Evolutionary conservation across 2,113 vertebrate genomes (phyloP).

Genomic region (Microtus richardsoni): DNA sequence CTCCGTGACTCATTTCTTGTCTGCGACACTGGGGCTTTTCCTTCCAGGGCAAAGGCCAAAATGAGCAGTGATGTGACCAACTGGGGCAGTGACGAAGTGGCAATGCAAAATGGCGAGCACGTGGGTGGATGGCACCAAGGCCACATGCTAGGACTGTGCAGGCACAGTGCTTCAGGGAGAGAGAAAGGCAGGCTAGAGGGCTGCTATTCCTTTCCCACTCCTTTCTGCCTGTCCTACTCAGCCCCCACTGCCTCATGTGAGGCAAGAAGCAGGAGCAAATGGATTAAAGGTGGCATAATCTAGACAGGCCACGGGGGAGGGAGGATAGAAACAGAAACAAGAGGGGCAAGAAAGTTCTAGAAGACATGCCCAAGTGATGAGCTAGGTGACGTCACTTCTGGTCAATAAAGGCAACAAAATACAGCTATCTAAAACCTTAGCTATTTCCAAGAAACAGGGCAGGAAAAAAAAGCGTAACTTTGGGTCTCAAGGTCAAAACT

Average conservation of each 20-base stretch:
- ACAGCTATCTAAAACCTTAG: background rate
- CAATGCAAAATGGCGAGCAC: background rate
- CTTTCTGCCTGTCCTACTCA: background rate
- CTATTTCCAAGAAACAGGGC: background rate
- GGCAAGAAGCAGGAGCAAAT: background rate
- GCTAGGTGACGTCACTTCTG: background rate
- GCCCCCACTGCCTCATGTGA: background rate
- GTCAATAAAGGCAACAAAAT: background rate
- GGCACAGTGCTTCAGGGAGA: background rate
- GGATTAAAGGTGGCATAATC: background rate
- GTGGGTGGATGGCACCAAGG: background rate
- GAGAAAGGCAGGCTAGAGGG: background rate
- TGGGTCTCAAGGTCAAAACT: constrained; percentile 62
- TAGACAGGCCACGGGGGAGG: background rate
- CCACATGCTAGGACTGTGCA: background rate
- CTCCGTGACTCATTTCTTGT: background rate
- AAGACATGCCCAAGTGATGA: background rate
- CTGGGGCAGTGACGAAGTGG: background rate
- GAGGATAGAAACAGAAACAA: background rate
- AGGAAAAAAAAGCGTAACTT: background rate
- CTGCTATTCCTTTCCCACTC: background rate
- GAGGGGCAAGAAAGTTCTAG: background rate
- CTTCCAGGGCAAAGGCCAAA: background rate
- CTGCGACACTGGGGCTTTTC: background rate
- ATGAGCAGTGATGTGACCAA: background rate